These are phyloP conservation scores for Lethenteron camtschaticum DNA, from an alignment of 2,113 vertebrate species.

Conservation along the genomic window DNA sequence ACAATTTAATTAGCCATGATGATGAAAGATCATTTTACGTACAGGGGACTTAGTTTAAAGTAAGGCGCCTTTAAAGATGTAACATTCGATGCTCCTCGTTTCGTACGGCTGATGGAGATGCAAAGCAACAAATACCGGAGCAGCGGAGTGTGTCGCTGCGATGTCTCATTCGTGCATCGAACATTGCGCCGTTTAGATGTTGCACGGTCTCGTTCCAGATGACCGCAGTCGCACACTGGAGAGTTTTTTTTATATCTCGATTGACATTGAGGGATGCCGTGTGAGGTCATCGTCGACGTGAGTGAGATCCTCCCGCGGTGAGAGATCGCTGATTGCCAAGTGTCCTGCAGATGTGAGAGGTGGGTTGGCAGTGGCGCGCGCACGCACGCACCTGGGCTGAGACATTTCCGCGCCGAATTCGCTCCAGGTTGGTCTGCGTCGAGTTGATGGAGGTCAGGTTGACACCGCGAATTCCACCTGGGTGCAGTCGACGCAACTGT, in stretches of 20 bases:
- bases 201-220: no score
- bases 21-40: no score
- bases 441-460: constrained; percentile 27
- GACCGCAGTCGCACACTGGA: not conserved
- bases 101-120: no score
- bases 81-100: no score
- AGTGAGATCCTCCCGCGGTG: constrained; percentile 9
- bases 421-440: constrained; percentile 39
- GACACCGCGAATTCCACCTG: constrained; percentile 26
- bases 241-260: not conserved
- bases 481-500: constrained; percentile 30
- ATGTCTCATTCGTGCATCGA: no score
- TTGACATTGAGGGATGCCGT: not conserved
- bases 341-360: not conserved
- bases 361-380: not conserved
- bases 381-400: constrained; percentile 46
- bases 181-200: no score
- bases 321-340: not conserved
- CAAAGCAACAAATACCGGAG: no score
- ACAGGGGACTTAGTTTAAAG: no score
- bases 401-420: constrained; percentile 39
- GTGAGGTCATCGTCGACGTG: constrained; percentile 6
- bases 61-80: no score
- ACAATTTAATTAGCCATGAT: no score
- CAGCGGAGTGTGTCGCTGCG: no score